These are phyloP conservation scores for Hesperia comma DNA, from an alignment of 2,888 invertebrate species.

Conservation along the genomic window DNA sequence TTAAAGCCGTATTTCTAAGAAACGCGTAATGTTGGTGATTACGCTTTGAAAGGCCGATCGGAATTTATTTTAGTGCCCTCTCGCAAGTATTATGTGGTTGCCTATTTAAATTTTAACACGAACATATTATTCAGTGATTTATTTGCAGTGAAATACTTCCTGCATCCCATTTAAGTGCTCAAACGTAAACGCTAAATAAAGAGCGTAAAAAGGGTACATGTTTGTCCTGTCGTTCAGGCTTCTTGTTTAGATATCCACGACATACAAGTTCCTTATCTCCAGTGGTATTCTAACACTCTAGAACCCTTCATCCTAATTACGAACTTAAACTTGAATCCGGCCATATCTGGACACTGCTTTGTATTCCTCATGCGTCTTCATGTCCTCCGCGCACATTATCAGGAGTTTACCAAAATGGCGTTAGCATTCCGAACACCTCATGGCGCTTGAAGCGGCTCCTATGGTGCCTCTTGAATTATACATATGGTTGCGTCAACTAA, in stretches of 20 bases:
- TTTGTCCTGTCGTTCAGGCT: neutral
- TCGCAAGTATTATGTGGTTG: constrained; percentile 16
- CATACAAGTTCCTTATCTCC: constrained; percentile 5
- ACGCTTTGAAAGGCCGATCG: constrained; percentile 9
- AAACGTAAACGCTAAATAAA: neutral
- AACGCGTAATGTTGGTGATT: constrained; percentile 27
- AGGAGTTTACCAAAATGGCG: constrained; percentile 56
- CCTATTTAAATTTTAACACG: neutral
- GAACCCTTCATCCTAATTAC: constrained; percentile 21
- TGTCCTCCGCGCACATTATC: constrained; percentile 52
- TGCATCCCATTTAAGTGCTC: too few species aligned
- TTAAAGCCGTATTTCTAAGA: constrained; percentile 24
- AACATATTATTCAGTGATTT: neutral
- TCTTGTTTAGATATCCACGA: neutral
- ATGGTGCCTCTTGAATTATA: constrained; percentile 65
- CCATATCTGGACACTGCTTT: constrained; percentile 25
- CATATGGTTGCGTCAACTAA: constrained; percentile 49
- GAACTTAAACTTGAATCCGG: constrained; percentile 17
- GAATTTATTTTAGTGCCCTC: constrained; percentile 14
- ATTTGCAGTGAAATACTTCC: too few species aligned
- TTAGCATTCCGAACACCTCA: constrained; percentile 57
- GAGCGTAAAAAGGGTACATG: neutral
- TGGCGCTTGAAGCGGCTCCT: constrained; percentile 51
- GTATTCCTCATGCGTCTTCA: constrained; percentile 38
- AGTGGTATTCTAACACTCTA: constrained; percentile 6